phyloP scores from a whole-genome alignment of 2,888 invertebrate species.

The Limnephilus auricula region DNA sequence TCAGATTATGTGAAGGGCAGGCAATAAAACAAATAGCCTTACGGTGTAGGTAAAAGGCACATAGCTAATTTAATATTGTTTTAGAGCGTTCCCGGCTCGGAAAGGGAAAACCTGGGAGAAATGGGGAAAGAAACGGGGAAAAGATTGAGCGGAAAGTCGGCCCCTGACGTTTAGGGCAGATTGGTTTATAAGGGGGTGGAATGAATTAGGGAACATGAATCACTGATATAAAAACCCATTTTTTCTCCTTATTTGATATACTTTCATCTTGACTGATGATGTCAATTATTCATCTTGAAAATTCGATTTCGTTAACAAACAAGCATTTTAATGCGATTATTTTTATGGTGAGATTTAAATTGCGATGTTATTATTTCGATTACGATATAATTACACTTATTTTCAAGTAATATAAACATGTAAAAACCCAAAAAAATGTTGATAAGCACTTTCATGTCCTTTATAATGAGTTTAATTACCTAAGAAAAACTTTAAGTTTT shows the following conservation, averaged over 20 bases:
- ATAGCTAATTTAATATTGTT: conserved; percentile 65
- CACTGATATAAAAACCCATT: conserved; percentile 53
- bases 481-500: neutral
- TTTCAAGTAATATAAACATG: neutral
- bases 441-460: neutral
- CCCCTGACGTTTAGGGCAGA: conserved; percentile 61
- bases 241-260: conserved; percentile 41
- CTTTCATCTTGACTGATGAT: conserved; percentile 42
- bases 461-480: neutral
- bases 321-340: conserved; percentile 3
- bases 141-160: conserved; percentile 63
- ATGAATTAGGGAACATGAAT: conserved; percentile 57
- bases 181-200: conserved; percentile 58
- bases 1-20: conserved; percentile 48
- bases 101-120: conserved; percentile 43
- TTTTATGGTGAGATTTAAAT: neutral
- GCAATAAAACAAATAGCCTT: conserved; percentile 52
- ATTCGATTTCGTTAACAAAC: conserved; percentile 38
- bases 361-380: neutral
- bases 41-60: conserved; percentile 53
- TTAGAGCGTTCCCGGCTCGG: conserved; percentile 34
- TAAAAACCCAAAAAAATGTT: neutral
- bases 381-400: neutral
- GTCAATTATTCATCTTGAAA: conserved; percentile 37
- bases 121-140: conserved; percentile 38